Evolutionary conservation across 2,888 invertebrate genomes (phyloP), one percentile per base, ranked within the genome.

Genomic region (Flabesymbios commensalis): DNA sequence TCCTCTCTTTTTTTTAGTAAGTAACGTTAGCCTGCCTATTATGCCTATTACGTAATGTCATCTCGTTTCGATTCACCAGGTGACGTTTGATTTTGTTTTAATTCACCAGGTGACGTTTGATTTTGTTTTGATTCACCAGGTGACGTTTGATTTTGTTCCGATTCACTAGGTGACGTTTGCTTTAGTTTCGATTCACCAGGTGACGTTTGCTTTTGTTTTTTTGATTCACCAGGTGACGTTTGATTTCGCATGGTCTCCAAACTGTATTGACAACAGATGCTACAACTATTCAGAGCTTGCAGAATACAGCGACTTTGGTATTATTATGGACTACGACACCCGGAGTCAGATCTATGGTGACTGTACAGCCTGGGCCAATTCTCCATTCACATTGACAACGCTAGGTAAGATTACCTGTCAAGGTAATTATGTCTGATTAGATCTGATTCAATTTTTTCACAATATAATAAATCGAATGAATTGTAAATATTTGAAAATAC

Each of bases 261-360:
- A 69, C 17, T 76, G 80, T 60, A 75, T 80, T 48, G 83, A 83
- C 66, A 68, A 68, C 1, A 77, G 83, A 59, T 83, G 75, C 72
- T 84, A 81, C 73, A 82, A 83, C 70, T 79, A 77, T 68, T 43
- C 57, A 3, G 74, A 67, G 3, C 63, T 84, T n/a, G 72, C 80
- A 3, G 57, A 65, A 10, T 63, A 61, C n/a, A 68, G 74, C 14
- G 83, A 84, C 68, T 75, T 80, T 57, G 69, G 82, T 33, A 82
- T 83, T 73, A 74, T 83, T 7, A 83, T 83, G 83, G 72, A 82
- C 1, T 83, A 83, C 65, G 83, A 83, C 68, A 78, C 79, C 64
- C 77, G 80, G 61, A 83, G 82, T 65, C 83, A 83, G 68, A 81
- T 83, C 4, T 65, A 63, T 43, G 78, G 77, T 7, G 65, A 58